Conservation (phyloP, 2,888 invertebrate genomes). For the Chromoteleia sp. region DNA sequence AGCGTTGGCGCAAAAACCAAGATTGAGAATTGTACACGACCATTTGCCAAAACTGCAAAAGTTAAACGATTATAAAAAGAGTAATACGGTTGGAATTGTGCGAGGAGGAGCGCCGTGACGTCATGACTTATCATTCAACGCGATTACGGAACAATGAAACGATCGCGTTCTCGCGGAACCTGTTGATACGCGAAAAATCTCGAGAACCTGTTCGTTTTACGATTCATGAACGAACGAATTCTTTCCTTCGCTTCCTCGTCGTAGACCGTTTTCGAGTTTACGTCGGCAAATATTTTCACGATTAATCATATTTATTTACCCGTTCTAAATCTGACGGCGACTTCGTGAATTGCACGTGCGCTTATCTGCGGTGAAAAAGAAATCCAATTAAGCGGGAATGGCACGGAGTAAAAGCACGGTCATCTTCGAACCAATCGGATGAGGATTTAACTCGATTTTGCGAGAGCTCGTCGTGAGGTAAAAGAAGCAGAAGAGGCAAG, state of each 20-base stretch:
- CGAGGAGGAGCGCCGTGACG: neutral
- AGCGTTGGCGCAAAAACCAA: conserved; percentile 17
- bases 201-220: neutral
- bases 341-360: conserved; percentile 15
- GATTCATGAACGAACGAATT: no score
- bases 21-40: conserved; percentile 31
- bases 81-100: conserved; percentile 17
- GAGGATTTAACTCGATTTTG: conserved; percentile 77
- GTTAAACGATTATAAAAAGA: conserved; percentile 29
- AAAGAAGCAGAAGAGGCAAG: conserved; percentile 15
- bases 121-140: neutral
- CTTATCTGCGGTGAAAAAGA: conserved; percentile 62
- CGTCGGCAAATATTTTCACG: conserved; percentile 22
- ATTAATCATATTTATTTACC: conserved; percentile 6
- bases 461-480: conserved; percentile 53
- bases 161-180: conserved; percentile 11
- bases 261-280: no score
- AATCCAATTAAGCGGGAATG: conserved; percentile 77
- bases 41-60: conserved; percentile 36
- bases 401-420: conserved; percentile 54
- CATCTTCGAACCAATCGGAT: conserved; percentile 76
- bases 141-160: conserved; percentile 4
- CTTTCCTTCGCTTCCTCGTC: no score
- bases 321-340: neutral
- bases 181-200: conserved; percentile 24